Evolutionary conservation across 2,797 vertebrate species (phyloP), one percentile per base, ranked within the genome.

Genomic region (Synaphobranchus kaupii): DNA sequence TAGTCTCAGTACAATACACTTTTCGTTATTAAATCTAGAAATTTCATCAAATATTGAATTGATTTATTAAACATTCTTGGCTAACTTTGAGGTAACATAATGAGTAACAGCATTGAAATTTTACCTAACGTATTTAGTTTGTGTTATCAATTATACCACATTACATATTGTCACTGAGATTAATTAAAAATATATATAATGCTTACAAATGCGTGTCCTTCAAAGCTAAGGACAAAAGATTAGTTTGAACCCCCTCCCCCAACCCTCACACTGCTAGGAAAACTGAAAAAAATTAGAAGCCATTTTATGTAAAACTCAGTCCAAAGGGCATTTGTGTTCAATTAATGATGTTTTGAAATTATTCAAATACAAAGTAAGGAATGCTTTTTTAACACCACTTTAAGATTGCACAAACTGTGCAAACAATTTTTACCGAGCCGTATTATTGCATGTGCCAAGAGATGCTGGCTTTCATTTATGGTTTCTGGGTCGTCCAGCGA

Each of bases 401-500:
- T 71, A 31, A 31, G 8, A 71, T 31, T 71, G 68, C 60, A 66
- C 60, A 66, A n/a, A 68, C 25, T 73, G 31, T 17, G 68, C 28
- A 73, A 31, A 13, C 28, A 73, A 9, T 17, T 39, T 56, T 84
- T 39, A 15, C 48, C 56, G 73, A 28, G 31, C 47, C n/a, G 13
- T 86, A 44, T 86, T 13, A 80, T 47, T 44, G 52, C 28, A 80
- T 22, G 60, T 12, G 56, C 31, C 10, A 17, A 54, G 22, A n/a
- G 56, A 78, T 58, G 25, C 86, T 83, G 76, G 56, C 20, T 82
- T 86, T 66, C 56, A 86, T 86, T 58, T 54, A 9, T 58, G 34
- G 3, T 22, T 5, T 39, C 20, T 71, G 47, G 50, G 6, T 58
- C 31, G 9, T 78, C 50, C 60, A 28, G 17, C 54, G 25, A 54